A percentile compares a stretch with the other conserved stretches of the same genome.
Evolutionary conservation across 2,888 invertebrate genomes (phyloP).

Genomic region (Epinotia bilunana): DNA sequence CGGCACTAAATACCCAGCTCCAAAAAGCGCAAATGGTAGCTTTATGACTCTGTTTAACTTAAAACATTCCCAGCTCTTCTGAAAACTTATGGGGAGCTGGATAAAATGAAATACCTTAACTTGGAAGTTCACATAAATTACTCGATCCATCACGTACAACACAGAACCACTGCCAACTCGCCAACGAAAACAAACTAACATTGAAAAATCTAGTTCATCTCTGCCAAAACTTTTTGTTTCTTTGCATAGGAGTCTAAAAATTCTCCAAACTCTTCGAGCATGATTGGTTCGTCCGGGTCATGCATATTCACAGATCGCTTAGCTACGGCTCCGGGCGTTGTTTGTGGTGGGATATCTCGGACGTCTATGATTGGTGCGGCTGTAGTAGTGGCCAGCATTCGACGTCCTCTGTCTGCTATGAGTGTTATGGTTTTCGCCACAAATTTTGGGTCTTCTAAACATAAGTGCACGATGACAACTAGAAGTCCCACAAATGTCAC

Average conservation of each 20-base stretch:
- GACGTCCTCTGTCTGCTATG: background rate
- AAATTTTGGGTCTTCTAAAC: background rate
- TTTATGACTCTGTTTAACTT: background rate
- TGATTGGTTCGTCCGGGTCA: background rate
- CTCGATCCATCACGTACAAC: background rate
- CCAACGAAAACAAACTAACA: background rate
- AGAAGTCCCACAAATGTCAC: background rate
- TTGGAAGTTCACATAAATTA: background rate
- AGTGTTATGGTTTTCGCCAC: background rate
- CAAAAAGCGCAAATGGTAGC: too few relatives aligned
- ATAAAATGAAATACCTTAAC: background rate
- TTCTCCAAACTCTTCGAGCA: background rate
- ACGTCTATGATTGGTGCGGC: background rate
- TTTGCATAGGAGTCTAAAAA: background rate
- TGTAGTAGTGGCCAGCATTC: background rate
- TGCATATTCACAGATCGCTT: background rate
- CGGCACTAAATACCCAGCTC: background rate
- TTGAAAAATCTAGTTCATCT: background rate
- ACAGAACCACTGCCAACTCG: background rate
- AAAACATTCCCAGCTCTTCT: background rate
- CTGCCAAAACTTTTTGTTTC: background rate
- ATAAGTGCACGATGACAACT: background rate
- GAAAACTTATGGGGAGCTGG: background rate
- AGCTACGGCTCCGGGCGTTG: background rate
- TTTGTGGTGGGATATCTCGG: background rate